Percentiles rank a stretch among this genome's conserved stretches.
These are phyloP conservation scores for Mustelus asterias DNA, from an alignment of 2,113 vertebrate genomes.

Conservation along the genomic window DNA sequence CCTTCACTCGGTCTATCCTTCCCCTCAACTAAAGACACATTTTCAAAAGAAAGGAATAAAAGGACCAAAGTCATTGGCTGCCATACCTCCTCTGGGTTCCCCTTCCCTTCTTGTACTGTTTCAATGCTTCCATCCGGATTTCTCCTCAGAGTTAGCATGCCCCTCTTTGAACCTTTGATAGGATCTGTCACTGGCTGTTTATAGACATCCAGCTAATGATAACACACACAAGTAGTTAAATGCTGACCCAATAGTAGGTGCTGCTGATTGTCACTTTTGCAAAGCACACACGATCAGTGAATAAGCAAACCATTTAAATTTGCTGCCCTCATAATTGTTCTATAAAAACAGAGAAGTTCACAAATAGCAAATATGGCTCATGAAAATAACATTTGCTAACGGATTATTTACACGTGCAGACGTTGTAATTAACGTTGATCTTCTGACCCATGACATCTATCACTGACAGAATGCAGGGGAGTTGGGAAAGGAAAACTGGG, in stretches of 20 bases:
- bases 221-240: not conserved
- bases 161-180: slow-evolving; percentile 60
- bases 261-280: not conserved
- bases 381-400: not conserved
- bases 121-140: slow-evolving; percentile 57
- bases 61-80: not conserved
- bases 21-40: not conserved
- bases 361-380: not conserved
- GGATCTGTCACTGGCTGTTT: slow-evolving; percentile 64
- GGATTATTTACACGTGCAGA: not conserved
- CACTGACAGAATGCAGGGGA: not conserved
- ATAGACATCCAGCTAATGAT: slow-evolving; percentile 60
- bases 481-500: not conserved
- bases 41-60: not conserved
- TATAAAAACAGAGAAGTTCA: not conserved
- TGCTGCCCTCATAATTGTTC: too few relatives aligned
- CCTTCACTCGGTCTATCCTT: not conserved
- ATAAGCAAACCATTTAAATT: not conserved
- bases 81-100: slow-evolving; percentile 61
- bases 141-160: slow-evolving; percentile 57
- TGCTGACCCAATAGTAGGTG: too few relatives aligned
- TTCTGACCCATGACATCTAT: not conserved
- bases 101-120: slow-evolving; percentile 57
- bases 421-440: not conserved
- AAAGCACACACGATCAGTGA: not conserved